A percentile compares a stretch with the other conserved stretches of the same genome.
These are phyloP conservation scores for Oryctes rhinoceros DNA, from an alignment of 1,140 invertebrate species.

Conservation along the genomic window DNA sequence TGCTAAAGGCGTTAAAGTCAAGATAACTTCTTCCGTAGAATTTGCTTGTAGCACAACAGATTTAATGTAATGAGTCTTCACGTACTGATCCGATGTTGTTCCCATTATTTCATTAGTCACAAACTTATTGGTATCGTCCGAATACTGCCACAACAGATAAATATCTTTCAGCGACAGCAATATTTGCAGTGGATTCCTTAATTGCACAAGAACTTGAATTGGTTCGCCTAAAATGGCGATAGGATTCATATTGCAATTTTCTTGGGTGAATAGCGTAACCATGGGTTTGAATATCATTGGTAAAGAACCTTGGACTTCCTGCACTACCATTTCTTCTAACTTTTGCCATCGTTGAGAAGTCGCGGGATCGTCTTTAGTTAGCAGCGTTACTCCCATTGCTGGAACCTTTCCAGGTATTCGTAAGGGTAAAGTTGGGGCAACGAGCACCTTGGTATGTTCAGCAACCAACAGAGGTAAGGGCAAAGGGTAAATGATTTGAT, in stretches of 20 bases:
- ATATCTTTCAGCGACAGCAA: constrained; percentile 76
- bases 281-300: constrained; percentile 83
- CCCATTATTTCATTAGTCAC: constrained; percentile 56
- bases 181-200: constrained; percentile 85
- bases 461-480: constrained; percentile 75
- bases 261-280: constrained; percentile 71
- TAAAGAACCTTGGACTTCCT: constrained; percentile 72
- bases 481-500: constrained; percentile 64
- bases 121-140: constrained; percentile 60
- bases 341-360: constrained; percentile 70
- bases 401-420: constrained; percentile 62
- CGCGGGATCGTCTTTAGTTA: constrained; percentile 56
- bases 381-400: constrained; percentile 59
- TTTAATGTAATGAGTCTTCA: constrained; percentile 62
- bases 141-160: constrained; percentile 82
- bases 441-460: constrained; percentile 72
- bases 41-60: constrained; percentile 58
- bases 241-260: constrained; percentile 75
- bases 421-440: constrained; percentile 65
- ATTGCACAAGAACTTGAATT: constrained; percentile 77
- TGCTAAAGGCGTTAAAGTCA: constrained; percentile 62
- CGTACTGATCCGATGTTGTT: constrained; percentile 56
- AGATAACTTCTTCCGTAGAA: constrained; percentile 58
- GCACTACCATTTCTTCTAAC: constrained; percentile 81
- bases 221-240: constrained; percentile 81